Base-by-base conservation (phyloP, 2,888 invertebrate species). In the Agapostemon virescens region DNA sequence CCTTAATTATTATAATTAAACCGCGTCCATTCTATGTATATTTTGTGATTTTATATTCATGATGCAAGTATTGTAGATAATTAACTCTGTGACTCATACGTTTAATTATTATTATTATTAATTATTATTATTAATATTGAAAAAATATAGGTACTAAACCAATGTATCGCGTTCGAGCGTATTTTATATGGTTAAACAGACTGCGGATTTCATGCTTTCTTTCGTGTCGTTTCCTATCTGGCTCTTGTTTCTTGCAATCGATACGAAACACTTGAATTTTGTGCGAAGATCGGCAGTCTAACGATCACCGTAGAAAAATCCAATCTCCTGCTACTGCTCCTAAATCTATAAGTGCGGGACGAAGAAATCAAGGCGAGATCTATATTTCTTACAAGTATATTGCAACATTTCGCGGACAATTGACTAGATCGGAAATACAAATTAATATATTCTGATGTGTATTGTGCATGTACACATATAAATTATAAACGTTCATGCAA, bases 1-100 rank as follows among this genome's bases (percentile, higher is more conserved):
- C 74, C 79, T 76, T 81, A 81, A 79, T 76, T 78, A 67, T 79
- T 81, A 84, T 84, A 69, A 75, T 84, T 84, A 77, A 83, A 86
- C 71, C 80, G 74, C 86, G 89, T 90, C 89, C 89, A 90, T 88
- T 91, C 83, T 92, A 90, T 92, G 92, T 92, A 92, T 92, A 92
- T 92, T 92, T 92, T 92, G 92, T 92, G 92, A 92, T 92, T 92
- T 92, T 92, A 90, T 92, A 91, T 92, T 86, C 86, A 89, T 88
- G 90, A 90, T 89, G n/a, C 89, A 92, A 91, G 91, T 90, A 91
- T 91, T 92, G 92, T 92, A 92, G 92, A 92, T 92, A 92, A 90
- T 91, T 90, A 91, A 90, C 89, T 91, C 88, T 88, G 88, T 90
- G 91, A 91, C 90, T 91, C 90, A 91, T 89, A 89, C 85, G 86